Conservation (phyloP, 2,888 invertebrate genomes). For the Mamestra brassicae region DNA sequence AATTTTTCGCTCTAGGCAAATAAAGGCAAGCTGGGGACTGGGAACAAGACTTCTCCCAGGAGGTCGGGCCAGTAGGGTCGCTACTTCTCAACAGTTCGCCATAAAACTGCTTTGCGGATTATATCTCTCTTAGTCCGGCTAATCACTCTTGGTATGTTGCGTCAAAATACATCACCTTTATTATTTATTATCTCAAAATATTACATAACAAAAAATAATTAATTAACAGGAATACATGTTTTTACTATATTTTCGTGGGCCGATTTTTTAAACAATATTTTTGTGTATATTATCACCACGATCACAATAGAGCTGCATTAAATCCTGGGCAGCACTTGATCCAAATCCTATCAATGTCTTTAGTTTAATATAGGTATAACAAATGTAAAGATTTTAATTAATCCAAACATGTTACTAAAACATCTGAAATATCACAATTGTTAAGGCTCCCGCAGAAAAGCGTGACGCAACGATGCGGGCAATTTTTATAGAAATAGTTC, state of each 20-base stretch:
- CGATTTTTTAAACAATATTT: too few relatives aligned
- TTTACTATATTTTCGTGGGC: not conserved
- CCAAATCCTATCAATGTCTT: too few relatives aligned
- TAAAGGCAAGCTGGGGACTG: not conserved
- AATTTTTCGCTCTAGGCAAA: not conserved
- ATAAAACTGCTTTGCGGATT: not conserved
- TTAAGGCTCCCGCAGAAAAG: not conserved
- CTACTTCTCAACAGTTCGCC: not conserved
- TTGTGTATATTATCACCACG: not conserved
- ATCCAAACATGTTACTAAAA: slow-evolving; percentile 6
- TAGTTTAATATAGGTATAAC: not conserved
- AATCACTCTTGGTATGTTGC: not conserved
- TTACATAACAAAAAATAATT: too few relatives aligned
- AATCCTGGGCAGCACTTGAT: too few relatives aligned
- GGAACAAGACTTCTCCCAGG: not conserved
- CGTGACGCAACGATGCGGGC: too few relatives aligned
- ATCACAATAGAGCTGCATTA: too few relatives aligned
- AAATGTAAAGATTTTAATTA: not conserved
- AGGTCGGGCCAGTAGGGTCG: not conserved
- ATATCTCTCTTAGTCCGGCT: not conserved
- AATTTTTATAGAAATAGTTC: not conserved
- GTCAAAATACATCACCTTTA: not conserved
- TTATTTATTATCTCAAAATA: too few relatives aligned
- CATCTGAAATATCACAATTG: not conserved
- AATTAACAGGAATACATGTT: too few relatives aligned